A percentile compares a stretch with the other conserved stretches of the same genome.
Evolutionary conservation across 2,888 invertebrate species (phyloP).

Genomic region (Synanthedon vespiformis): DNA sequence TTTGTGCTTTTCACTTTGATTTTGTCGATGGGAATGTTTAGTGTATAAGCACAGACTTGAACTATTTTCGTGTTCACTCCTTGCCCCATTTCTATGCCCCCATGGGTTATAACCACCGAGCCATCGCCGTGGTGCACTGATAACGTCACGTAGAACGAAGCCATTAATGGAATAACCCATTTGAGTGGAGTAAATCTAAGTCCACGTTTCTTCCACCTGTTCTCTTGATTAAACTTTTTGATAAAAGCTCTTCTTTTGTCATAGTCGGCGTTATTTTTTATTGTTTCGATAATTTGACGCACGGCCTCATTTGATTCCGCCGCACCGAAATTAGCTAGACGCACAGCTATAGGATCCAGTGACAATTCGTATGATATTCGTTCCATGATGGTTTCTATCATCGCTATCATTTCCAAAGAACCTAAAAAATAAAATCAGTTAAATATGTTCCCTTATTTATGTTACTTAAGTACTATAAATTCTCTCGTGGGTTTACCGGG

Average conservation of each 20-base stretch:
- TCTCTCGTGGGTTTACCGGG: constrained; percentile 22
- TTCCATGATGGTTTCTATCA: constrained; percentile 75
- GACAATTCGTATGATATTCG: constrained; percentile 68
- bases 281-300: constrained; percentile 49
- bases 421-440: background rate
- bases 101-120: constrained; percentile 74
- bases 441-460: background rate
- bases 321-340: constrained; percentile 35
- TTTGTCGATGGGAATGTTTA: constrained; percentile 73
- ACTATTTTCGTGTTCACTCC: constrained; percentile 81
- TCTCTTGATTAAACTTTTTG: constrained; percentile 64
- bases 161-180: constrained; percentile 68
- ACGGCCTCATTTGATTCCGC: constrained; percentile 38
- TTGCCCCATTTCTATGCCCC: constrained; percentile 79
- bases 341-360: constrained; percentile 70
- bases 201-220: constrained; percentile 79
- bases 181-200: constrained; percentile 42
- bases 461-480: background rate
- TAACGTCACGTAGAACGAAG: constrained; percentile 52
- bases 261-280: constrained; percentile 50
- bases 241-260: constrained; percentile 41
- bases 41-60: constrained; percentile 76
- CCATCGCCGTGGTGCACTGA: constrained; percentile 76
- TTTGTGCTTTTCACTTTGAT: constrained; percentile 70
- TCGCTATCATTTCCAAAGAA: constrained; percentile 11